Evolutionary conservation across 2,888 invertebrate species (phyloP), one percentile per base, ranked within the genome.

Genomic region (Drosophila anomelani): DNA sequence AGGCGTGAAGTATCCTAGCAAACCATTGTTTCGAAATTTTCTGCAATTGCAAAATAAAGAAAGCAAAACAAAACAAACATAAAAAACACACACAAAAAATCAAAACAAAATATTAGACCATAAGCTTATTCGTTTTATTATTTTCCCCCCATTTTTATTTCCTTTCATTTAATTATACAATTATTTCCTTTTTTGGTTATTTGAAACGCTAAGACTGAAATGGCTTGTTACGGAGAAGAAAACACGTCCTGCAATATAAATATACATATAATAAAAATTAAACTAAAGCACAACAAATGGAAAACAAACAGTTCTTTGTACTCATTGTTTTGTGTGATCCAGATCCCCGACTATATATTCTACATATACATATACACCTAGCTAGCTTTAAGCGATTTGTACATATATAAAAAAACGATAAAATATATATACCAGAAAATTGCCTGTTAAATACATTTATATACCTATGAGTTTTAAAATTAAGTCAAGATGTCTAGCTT

Each of bases 151-250:
- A 64, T 63, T 73, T 75, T 67, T 62, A 63, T 26, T 57, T 62
- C 41, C 60, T 61, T 51, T 62, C 34, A 67, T 72, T 77, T 61
- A 44, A 62, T 46, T 54, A 46, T 55, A 61, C 17, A 62, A 60
- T 60, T 66, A 39, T 67, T 73, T 73, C 67, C 51, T 9, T 56
- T 74, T 87, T 87, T 88, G 75, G 75, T 85, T 90, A 90, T 86
- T 83, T 90, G 90, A 91, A 91, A 91, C 91, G 88, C 84, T 87
- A 91, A 91, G 92, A 91, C 91, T 91, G 91, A 91, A 90, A 90
- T 90, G 90, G 90, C 82, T 90, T 89, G 89, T 88, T 89, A 78
- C 64, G 84, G 84, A 90, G 78, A 72, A 77, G 43, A 73, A 76
- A 78, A 77, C 81, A 80, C 89, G 83, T 78, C 85, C 89, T 79